Evolutionary conservation across 2,797 vertebrate species (phyloP), one percentile per base, ranked within the genome.

Genomic region (Parauchenoglanis ngamensis): DNA sequence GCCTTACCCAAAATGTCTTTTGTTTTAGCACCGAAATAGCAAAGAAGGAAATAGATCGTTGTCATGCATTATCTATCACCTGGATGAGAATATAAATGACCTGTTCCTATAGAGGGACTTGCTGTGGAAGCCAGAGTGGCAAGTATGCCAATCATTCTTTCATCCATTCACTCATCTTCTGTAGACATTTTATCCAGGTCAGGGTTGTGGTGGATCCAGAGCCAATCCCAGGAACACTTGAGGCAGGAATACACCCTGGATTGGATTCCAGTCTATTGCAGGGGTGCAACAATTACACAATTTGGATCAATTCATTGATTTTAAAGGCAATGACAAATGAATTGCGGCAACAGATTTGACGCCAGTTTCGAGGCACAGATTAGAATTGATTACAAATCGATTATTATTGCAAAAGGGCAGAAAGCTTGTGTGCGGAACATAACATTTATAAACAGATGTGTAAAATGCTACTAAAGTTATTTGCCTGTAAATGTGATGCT

Each of bases 101-200:
- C 28, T 31, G 76, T 11, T 57, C 28, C 15, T 59, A 23, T 78
- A 78, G 76, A 57, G 10, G 73, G 25, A 28, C 12, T 21, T 44
- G 21, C 10, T 56, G 63, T 79, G 46, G 61, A 86, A 79, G 19
- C 4, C 61, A 67, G 61, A 80, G 52, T 44, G 63, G 52, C 35
- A 73, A 81, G 21, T 86, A 35, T 77, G 70, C 56, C 56, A 44
- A 59, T 80, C 31, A 59, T 61, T 79, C 76, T 0, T 72, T 75
- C 21, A 72, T 73, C 67, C 35, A 67, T 28, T 31, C 31, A 52
- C 54, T 8, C 49, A 11, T 78, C 13, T 46, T 61, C 31, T 80
- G 19, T 63, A 61, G 13, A 12, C 75, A 77, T 56, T 78, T 78
- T 78, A 31, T 56, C 15, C 76, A 21, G 3, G 13, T 77, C 13